Evolutionary conservation across 1,140 invertebrate genomes (phyloP).

Genomic region (Scaptomyza montana): DNA sequence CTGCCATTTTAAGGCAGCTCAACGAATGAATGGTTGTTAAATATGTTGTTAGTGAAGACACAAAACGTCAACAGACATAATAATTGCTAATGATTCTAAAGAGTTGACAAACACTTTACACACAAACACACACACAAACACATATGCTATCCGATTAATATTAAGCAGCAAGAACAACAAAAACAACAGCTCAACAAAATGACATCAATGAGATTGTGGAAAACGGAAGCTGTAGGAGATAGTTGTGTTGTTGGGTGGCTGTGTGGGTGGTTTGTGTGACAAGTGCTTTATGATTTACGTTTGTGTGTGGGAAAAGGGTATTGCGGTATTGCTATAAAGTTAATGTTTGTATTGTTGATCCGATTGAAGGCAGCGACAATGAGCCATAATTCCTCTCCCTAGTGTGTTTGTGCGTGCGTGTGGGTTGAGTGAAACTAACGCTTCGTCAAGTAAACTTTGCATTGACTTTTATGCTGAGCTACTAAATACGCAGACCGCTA

Average conservation of each 20-base stretch:
- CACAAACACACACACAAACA: neutral
- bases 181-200: conserved; percentile 10
- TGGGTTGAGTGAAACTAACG: neutral
- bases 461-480: too few relatives aligned
- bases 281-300: conserved; percentile 17
- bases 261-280: neutral
- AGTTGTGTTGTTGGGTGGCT: too few relatives aligned
- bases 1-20: neutral
- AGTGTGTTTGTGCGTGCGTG: neutral
- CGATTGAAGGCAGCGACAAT: conserved; percentile 50
- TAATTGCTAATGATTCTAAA: conserved; percentile 47
- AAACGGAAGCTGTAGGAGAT: conserved; percentile 30
- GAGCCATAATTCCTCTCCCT: conserved; percentile 20
- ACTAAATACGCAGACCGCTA: conserved; percentile 6
- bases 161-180: conserved; percentile 44
- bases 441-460: conserved; percentile 15
- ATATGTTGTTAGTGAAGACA: neutral
- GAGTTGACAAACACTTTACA: conserved; percentile 47
- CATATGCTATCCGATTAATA: conserved; percentile 59
- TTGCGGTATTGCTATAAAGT: neutral
- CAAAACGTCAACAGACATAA: conserved; percentile 10
- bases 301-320: conserved; percentile 31
- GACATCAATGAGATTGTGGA: conserved; percentile 33
- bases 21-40: conserved; percentile 4
- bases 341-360: conserved; percentile 52